Evolutionary conservation across 2,888 invertebrate species (phyloP).

Genomic region (Pediacus dermestoides): DNA sequence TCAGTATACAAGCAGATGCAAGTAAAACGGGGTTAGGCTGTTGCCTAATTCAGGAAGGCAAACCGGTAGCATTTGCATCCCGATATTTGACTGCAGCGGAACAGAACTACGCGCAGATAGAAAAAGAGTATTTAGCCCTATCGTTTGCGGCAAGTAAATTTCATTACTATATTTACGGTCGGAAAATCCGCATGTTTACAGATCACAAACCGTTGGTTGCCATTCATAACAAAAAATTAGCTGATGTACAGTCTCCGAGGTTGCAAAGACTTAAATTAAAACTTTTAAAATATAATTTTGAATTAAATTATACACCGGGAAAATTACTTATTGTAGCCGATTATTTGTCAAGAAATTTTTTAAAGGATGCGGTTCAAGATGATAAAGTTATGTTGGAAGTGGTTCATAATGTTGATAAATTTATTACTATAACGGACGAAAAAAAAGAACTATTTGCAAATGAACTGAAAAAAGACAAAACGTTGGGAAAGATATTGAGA

Average conservation of each 20-base stretch:
- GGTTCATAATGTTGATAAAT: conserved; percentile 3
- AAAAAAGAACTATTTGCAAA: neutral
- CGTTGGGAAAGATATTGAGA: neutral
- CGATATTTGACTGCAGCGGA: conserved; percentile 8
- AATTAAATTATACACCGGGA: conserved; percentile 3
- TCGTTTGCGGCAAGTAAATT: neutral
- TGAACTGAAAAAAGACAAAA: neutral
- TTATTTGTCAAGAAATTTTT: conserved; percentile 7
- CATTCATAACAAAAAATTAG: conserved; percentile 8
- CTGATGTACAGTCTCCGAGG: conserved; percentile 6
- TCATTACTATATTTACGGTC: conserved; percentile 1
- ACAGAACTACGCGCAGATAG: conserved; percentile 11
- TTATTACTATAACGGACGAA: conserved; percentile 3
- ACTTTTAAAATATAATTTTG: neutral
- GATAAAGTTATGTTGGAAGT: neutral
- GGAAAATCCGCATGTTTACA: conserved; percentile 2
- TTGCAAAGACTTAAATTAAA: conserved; percentile 6
- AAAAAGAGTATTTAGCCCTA: conserved; percentile 11
- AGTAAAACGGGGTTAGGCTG: conserved; percentile 7
- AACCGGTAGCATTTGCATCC: conserved; percentile 11
- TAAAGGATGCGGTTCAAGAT: conserved; percentile 4
- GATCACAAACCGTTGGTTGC: conserved; percentile 12
- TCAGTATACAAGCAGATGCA: conserved; percentile 12
- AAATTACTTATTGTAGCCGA: conserved; percentile 9
- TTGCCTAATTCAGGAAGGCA: conserved; percentile 13